Percentiles rank a stretch among this genome's conserved stretches.
phyloP scores from a whole-genome alignment of 2,888 invertebrate genomes.

The Sussaba pulchella region DNA sequence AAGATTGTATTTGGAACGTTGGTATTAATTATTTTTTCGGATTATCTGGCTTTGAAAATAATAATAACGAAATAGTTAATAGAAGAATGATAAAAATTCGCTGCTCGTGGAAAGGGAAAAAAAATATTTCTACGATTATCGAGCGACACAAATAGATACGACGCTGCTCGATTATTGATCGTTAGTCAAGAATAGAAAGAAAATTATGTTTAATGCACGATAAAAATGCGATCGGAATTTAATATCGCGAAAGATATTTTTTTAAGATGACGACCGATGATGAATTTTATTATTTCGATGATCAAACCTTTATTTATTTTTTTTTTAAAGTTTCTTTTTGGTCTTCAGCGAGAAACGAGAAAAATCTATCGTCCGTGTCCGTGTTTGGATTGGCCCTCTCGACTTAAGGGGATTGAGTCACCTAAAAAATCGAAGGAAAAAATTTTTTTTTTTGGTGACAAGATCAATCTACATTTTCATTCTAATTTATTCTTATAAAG shows the following conservation, averaged over 20 bases:
- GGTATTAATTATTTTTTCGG: too few species aligned
- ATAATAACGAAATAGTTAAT: too few species aligned
- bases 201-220: slow-evolving; percentile 78
- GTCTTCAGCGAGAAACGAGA: slow-evolving; percentile 37
- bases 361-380: slow-evolving; percentile 53
- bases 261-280: slow-evolving; percentile 11
- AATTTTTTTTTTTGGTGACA: too few species aligned
- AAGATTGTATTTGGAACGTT: too few species aligned
- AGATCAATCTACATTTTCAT: too few species aligned
- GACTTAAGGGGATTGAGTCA: too few species aligned
- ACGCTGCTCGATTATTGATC: background rate
- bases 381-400: slow-evolving; percentile 36
- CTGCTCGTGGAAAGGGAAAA: too few species aligned
- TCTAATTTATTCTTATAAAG: too few species aligned
- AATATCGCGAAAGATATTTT: slow-evolving; percentile 21
- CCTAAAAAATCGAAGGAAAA: too few species aligned
- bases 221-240: slow-evolving; percentile 9
- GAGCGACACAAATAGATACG: background rate
- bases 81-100: too few species aligned
- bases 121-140: background rate
- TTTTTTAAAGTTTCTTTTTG: too few species aligned
- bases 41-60: too few species aligned
- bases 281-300: slow-evolving; percentile 19
- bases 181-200: slow-evolving; percentile 43
- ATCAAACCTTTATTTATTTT: background rate